A percentile compares a stretch with the other conserved stretches of the same genome.
phyloP scores from a whole-genome alignment of 2,888 invertebrate species.

The Aproaerema taeniolella region DNA sequence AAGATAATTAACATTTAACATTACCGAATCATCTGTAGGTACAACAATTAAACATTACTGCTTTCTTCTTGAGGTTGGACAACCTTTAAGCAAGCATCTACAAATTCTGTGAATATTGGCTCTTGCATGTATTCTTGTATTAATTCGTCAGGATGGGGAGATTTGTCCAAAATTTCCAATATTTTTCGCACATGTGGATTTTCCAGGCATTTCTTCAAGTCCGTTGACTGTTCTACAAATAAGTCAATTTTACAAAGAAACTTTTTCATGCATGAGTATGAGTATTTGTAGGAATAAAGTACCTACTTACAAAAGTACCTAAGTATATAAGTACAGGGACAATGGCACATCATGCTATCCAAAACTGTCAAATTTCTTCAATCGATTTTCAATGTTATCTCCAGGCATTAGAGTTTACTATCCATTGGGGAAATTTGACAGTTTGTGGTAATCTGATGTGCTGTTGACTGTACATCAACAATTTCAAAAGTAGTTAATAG shows the following conservation, averaged over 20 bases:
- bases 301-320: not conserved
- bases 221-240: slow-evolving; percentile 67
- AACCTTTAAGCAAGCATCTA: slow-evolving; percentile 81
- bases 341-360: too few species aligned
- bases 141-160: slow-evolving; percentile 77
- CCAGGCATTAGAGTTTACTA: too few species aligned
- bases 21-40: too few species aligned
- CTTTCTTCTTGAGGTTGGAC: slow-evolving; percentile 55
- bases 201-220: slow-evolving; percentile 74
- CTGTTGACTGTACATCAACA: too few species aligned
- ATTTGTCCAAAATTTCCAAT: slow-evolving; percentile 73
- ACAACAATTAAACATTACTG: not conserved
- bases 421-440: too few species aligned
- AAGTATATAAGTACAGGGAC: not conserved
- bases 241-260: not conserved
- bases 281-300: not conserved
- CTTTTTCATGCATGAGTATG: too few species aligned
- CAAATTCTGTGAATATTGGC: slow-evolving; percentile 87
- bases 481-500: too few species aligned
- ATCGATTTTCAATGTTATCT: too few species aligned
- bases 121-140: slow-evolving; percentile 86
- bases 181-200: slow-evolving; percentile 83
- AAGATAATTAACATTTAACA: too few species aligned
- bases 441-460: too few species aligned
- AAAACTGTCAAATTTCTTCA: too few species aligned